Conservation (phyloP, 2,797 vertebrate species). For the Falco cherrug region DNA sequence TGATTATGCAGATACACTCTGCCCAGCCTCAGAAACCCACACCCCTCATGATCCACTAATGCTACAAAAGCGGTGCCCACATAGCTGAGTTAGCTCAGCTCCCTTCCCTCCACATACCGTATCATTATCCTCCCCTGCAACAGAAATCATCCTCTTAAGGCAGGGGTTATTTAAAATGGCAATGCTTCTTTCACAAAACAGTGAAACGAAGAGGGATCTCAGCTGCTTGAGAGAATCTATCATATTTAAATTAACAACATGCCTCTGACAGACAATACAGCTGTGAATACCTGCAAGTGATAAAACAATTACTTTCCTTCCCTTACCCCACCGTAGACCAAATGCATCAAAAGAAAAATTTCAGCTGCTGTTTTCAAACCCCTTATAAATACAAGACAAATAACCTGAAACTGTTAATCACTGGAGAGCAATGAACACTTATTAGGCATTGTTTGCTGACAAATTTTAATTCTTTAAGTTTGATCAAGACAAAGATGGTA, state of each 20-base stretch:
- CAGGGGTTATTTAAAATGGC: background rate
- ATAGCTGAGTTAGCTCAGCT: background rate
- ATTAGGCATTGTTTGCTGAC: background rate
- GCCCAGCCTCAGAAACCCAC: background rate
- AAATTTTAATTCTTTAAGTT: background rate
- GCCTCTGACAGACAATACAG: background rate
- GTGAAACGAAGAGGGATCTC: background rate
- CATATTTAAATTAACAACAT: background rate
- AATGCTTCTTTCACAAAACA: background rate
- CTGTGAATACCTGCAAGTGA: background rate
- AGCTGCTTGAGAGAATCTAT: background rate
- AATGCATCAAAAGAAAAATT: background rate
- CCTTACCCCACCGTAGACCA: background rate
- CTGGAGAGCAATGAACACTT: background rate
- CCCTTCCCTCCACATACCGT: rapidly evolving
- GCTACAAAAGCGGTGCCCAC: rapidly evolving
- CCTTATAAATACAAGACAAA: background rate
- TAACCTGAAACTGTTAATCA: background rate
- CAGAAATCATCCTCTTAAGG: background rate
- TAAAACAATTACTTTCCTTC: too few species aligned
- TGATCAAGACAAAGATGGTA: background rate
- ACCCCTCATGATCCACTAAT: background rate
- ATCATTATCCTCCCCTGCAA: background rate
- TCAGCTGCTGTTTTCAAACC: background rate
- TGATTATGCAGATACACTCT: background rate